A percentile compares a stretch with the other conserved stretches of the same genome.
Conservation (phyloP, 2,113 vertebrate species). For the Perca fluviatilis region DNA sequence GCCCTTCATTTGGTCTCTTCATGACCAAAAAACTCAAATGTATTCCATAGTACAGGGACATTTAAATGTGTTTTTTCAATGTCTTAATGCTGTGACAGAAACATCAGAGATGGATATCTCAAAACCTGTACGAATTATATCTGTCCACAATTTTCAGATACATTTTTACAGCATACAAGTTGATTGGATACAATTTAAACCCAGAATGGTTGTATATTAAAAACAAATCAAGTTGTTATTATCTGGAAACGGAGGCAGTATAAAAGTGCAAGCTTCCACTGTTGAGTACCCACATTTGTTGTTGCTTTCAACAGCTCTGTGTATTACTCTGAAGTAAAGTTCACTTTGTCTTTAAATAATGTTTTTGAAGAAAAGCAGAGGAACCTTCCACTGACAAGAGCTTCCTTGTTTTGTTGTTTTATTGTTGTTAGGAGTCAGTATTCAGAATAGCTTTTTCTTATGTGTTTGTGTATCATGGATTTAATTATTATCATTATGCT, state of each 20-base stretch:
- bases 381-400: neutral
- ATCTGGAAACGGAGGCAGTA: neutral
- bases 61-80: neutral
- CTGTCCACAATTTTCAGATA: too few relatives aligned
- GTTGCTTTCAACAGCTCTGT: neutral
- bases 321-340: neutral
- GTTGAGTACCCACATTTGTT: neutral
- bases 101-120: neutral
- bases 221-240: neutral
- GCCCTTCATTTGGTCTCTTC: slow-evolving; percentile 16
- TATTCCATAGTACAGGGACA: neutral
- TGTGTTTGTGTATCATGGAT: neutral
- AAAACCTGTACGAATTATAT: neutral
- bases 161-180: neutral
- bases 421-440: neutral
- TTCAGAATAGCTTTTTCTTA: neutral
- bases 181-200: neutral
- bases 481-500: neutral
- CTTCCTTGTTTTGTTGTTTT: neutral
- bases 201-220: neutral
- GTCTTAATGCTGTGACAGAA: neutral
- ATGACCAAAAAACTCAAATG: neutral
- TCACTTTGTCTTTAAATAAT: neutral
- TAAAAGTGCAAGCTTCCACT: neutral
- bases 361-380: neutral